Base-by-base conservation (phyloP, 2,797 vertebrate species). In the Ataeniobius toweri region DNA sequence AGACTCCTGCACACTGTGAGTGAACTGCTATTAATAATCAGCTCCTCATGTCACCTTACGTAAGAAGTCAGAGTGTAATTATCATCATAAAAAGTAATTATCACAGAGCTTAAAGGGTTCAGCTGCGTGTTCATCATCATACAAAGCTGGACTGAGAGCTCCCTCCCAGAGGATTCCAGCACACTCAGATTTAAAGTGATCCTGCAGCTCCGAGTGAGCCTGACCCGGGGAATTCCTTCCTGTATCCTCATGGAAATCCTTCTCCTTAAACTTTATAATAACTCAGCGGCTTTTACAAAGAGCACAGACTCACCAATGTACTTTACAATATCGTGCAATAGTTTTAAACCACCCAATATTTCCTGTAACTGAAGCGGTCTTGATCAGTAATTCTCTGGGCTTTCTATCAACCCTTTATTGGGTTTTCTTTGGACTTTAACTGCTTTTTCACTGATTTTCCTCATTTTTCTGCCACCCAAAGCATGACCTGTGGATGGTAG, bases 1-100 rank as follows among this genome's bases (percentile, higher is more conserved):
- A 36, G 36, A 36, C 41, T 48, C 67, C 67, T 48, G 67, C 41
- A 56, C 71, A 31, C 26, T 24, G 63, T 26, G 22, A n/a, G 44
- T 41, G 16, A 63, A 36, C 14, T 13, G 5, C 1, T 5, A 78
- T 36, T 71, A 79, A 81, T 86, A 73, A 81, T 85, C 71, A 82
- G 61, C 74, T 71, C 24, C 6, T n/a, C 31, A 8, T 46, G 41
- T 8, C 7, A 16, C 2, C 28, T 88, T 80, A 85, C 24, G 24
- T n/a, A 85, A 86, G 51, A 48, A 65, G 51, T 61, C 69, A 71
- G n/a, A 73, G 75, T 8, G 12, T 71, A 73, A 39, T 24, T 6
- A 13, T 55, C 9, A 7, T 36, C 61, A 73, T 81, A 71, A 74
- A 75, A 69, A 55, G 14, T 0, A 44, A 44, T 48, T 1, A 61